Evolutionary conservation across 1,140 invertebrate species (phyloP).

Genomic region (Orchestia grillus): DNA sequence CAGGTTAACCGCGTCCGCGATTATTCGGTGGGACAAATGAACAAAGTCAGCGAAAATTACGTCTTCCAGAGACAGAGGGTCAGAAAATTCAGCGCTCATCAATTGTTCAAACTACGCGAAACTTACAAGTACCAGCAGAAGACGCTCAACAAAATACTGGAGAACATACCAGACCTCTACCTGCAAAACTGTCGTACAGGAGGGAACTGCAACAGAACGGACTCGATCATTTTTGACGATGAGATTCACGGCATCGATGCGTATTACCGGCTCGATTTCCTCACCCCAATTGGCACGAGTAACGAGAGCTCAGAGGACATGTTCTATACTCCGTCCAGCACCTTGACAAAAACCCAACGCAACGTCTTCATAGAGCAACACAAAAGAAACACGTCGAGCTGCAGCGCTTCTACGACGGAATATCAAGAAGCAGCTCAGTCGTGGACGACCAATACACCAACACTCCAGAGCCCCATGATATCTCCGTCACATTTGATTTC

Average conservation of each 20-base stretch:
- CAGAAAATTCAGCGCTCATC: constrained; percentile 92
- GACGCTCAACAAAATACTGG: constrained; percentile 92
- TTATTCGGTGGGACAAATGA: constrained; percentile 89
- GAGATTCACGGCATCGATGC: constrained; percentile 71
- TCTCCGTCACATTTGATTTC: constrained; percentile 15
- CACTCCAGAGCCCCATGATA: not conserved
- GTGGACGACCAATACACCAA: constrained; percentile 42
- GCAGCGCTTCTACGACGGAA: constrained; percentile 60
- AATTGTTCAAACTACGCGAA: constrained; percentile 87
- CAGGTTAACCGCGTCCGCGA: constrained; percentile 81
- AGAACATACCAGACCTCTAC: constrained; percentile 92
- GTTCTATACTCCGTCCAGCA: constrained; percentile 67
- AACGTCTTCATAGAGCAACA: constrained; percentile 59
- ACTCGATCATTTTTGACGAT: constrained; percentile 76
- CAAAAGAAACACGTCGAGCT: constrained; percentile 59
- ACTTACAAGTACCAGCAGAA: constrained; percentile 96
- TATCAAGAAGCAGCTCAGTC: constrained; percentile 64
- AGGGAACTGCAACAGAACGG: constrained; percentile 81
- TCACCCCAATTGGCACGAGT: constrained; percentile 61
- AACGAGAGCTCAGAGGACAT: constrained; percentile 61
- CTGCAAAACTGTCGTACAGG: constrained; percentile 93
- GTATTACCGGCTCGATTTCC: constrained; percentile 63
- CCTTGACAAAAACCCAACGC: constrained; percentile 60
- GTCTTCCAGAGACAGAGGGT: constrained; percentile 94
- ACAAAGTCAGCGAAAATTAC: constrained; percentile 94